Evolutionary conservation across 2,888 invertebrate genomes (phyloP).

Genomic region (Sceliomorpha sp.): DNA sequence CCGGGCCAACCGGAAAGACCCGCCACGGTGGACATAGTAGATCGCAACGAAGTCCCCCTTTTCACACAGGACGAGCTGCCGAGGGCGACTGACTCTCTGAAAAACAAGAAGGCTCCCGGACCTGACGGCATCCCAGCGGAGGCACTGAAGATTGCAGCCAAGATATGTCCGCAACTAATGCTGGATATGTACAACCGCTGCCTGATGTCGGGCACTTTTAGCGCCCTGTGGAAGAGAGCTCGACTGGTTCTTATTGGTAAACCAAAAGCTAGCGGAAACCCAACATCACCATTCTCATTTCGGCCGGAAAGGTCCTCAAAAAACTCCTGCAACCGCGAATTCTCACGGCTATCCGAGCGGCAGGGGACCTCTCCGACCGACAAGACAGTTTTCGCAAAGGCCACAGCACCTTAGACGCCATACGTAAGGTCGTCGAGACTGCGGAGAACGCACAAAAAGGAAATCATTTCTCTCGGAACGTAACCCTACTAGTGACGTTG

Average conservation of each 20-base stretch:
- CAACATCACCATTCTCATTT: constrained; percentile 44
- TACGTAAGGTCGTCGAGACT: constrained; percentile 38
- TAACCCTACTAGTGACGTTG: constrained; percentile 15
- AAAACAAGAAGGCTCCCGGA: constrained; percentile 56
- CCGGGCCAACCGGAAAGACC: constrained; percentile 12
- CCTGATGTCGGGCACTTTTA: constrained; percentile 38
- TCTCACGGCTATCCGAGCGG: constrained; percentile 25
- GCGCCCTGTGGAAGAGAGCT: constrained; percentile 49
- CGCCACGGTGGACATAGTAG: background rate
- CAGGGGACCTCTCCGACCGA: constrained; percentile 47
- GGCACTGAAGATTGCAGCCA: constrained; percentile 41
- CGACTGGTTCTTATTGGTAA: too few species aligned
- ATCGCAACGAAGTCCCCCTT: too few species aligned
- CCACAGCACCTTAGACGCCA: constrained; percentile 42
- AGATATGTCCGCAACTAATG: constrained; percentile 22
- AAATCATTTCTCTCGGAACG: too few species aligned
- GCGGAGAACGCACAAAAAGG: too few species aligned
- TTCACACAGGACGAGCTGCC: constrained; percentile 45
- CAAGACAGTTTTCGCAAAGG: constrained; percentile 51
- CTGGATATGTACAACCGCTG: constrained; percentile 34
- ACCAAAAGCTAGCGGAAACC: constrained; percentile 30
- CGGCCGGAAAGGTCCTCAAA: constrained; percentile 59
- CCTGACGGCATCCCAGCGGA: constrained; percentile 59
- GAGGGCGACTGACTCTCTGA: constrained; percentile 28
- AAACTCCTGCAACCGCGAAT: constrained; percentile 52